Evolutionary conservation across 2,113 vertebrate genomes (phyloP).

Genomic region (Coptodon rendalli): DNA sequence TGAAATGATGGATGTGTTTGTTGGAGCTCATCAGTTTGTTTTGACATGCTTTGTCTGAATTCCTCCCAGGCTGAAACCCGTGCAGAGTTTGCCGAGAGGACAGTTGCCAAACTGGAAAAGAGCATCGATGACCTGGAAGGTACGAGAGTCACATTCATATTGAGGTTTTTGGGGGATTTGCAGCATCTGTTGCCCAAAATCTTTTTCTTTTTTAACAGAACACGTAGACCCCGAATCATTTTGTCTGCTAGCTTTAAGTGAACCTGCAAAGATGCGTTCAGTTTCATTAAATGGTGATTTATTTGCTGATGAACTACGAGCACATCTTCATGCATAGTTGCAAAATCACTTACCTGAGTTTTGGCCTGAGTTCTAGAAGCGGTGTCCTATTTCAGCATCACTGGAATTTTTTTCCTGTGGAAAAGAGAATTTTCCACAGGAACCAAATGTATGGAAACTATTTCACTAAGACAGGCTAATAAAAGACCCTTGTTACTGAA

Average conservation of each 20-base stretch:
- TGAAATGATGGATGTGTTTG: background rate
- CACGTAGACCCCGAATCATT: background rate
- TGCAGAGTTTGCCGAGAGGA: conserved; percentile 96
- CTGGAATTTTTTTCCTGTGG: background rate
- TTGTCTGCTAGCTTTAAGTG: background rate
- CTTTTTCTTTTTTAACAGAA: background rate
- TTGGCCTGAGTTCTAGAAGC: background rate
- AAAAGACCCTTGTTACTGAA: conserved; percentile 2
- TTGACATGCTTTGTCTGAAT: conserved; percentile 5
- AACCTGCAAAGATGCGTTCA: background rate
- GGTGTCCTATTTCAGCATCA: conserved; percentile 29
- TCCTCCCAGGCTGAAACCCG: conserved; percentile 90
- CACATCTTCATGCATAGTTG: background rate
- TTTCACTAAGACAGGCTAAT: background rate
- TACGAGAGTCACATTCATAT: conserved; percentile 55
- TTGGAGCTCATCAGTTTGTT: background rate
- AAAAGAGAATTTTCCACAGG: background rate
- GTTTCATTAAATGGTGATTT: background rate
- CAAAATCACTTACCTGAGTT: background rate
- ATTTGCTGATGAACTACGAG: background rate
- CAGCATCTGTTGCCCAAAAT: background rate
- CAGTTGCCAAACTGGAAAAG: conserved; percentile 98
- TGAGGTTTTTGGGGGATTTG: background rate
- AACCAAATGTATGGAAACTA: conserved; percentile 22
- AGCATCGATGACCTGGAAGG: conserved; percentile 98